Conservation (phyloP, 1,140 invertebrate species). For the Babylonia areolata region DNA sequence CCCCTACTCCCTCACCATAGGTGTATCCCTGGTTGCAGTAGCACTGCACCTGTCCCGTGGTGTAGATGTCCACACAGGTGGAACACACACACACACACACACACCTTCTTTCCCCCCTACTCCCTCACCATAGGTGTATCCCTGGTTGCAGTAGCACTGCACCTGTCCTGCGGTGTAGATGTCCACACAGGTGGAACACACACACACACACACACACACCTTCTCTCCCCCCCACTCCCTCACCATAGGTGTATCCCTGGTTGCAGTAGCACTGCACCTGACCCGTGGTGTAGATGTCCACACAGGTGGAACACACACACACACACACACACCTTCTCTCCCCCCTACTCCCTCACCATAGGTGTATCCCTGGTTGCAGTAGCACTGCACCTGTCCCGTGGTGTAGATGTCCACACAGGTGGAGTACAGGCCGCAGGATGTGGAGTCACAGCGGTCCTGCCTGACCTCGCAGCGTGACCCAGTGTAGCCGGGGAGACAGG, state of each 20-base stretch:
- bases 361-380: slow-evolving; percentile 15
- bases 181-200: not conserved
- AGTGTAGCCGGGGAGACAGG: slow-evolving; percentile 11
- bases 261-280: not conserved
- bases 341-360: not conserved
- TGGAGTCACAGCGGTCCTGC: not conserved
- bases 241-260: not conserved
- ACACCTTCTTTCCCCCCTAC: not conserved
- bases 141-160: no score
- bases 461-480: slow-evolving; percentile 22
- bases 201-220: no score
- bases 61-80: slow-evolving; percentile 4
- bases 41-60: not conserved
- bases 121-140: no score
- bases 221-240: no score
- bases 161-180: not conserved
- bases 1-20: not conserved
- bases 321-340: not conserved
- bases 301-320: not conserved
- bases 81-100: no score
- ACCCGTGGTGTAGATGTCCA: not conserved
- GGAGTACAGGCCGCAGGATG: not conserved
- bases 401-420: slow-evolving; percentile 29
- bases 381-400: not conserved
- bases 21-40: not conserved